Percentiles rank a stretch among this genome's conserved stretches.
phyloP scores from a whole-genome alignment of 1,140 invertebrate species.

The Danaus melanippus region DNA sequence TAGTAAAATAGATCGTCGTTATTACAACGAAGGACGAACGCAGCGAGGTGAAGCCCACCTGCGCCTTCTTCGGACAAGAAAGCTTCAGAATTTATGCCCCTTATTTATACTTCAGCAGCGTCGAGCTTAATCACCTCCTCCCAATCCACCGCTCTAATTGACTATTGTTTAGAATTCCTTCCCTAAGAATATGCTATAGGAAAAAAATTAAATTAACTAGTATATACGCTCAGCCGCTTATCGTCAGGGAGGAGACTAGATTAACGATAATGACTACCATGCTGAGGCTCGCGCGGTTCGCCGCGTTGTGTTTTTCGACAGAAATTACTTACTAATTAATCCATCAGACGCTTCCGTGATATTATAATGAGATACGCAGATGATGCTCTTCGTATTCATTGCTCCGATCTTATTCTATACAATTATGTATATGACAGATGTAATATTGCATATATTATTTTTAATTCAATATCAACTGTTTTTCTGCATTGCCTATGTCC shows the following conservation, averaged over 20 bases:
- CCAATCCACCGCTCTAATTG: constrained; percentile 15
- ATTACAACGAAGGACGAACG: constrained; percentile 2
- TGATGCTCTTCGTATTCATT: constrained; percentile 14
- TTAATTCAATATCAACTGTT: too few species aligned
- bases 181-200: constrained; percentile 1
- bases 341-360: constrained; percentile 22
- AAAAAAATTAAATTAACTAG: constrained; percentile 21
- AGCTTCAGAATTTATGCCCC: constrained; percentile 15
- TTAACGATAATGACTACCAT: constrained; percentile 16
- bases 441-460: too few species aligned
- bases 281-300: constrained; percentile 9
- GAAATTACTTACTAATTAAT: constrained; percentile 29
- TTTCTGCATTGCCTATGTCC: too few species aligned
- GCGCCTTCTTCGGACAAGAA: constrained; percentile 5
- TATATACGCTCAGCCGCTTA: constrained; percentile 10
- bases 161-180: constrained; percentile 20
- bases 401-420: too few species aligned
- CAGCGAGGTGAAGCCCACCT: constrained; percentile 8
- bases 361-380: constrained; percentile 25
- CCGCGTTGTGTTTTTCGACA: constrained; percentile 8
- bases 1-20: background rate
- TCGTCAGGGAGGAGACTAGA: constrained; percentile 8
- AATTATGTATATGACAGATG: too few species aligned
- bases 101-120: constrained; percentile 15
- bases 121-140: constrained; percentile 12